Conservation (phyloP, 2,888 invertebrate genomes). For the Thecophora atra region DNA sequence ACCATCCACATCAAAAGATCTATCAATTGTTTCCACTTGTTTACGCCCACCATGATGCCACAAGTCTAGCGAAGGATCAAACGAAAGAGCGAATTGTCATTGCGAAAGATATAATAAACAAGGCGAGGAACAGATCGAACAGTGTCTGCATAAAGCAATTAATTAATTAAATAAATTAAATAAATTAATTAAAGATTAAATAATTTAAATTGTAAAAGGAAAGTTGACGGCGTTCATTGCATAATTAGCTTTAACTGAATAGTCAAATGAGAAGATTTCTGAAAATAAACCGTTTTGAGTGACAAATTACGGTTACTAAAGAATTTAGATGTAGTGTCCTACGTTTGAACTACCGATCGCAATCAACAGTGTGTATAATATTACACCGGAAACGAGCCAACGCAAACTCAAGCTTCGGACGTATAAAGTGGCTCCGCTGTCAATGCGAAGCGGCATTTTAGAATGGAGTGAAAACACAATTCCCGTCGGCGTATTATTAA, state of each 20-base stretch:
- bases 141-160: slow-evolving; percentile 69
- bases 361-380: slow-evolving; percentile 71
- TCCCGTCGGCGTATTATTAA: slow-evolving; percentile 81
- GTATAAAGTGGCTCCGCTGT: slow-evolving; percentile 78
- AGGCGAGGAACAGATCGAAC: slow-evolving; percentile 47
- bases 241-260: slow-evolving; percentile 66
- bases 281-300: slow-evolving; percentile 64
- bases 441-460: slow-evolving; percentile 81
- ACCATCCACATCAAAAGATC: slow-evolving; percentile 91
- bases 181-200: slow-evolving; percentile 68
- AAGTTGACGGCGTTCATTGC: not conserved
- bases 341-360: slow-evolving; percentile 74
- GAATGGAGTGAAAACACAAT: slow-evolving; percentile 94
- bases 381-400: slow-evolving; percentile 74
- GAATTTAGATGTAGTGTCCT: slow-evolving; percentile 72
- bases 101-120: slow-evolving; percentile 54
- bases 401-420: slow-evolving; percentile 83
- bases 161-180: no score
- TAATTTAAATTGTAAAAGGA: slow-evolving; percentile 14
- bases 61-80: slow-evolving; percentile 47
- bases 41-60: slow-evolving; percentile 56
- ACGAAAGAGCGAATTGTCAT: slow-evolving; percentile 52
- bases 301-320: slow-evolving; percentile 67
- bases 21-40: slow-evolving; percentile 82
- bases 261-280: slow-evolving; percentile 66